Evolutionary conservation across 2,888 invertebrate species (phyloP).

Genomic region (Cosmorhoe ocellata): DNA sequence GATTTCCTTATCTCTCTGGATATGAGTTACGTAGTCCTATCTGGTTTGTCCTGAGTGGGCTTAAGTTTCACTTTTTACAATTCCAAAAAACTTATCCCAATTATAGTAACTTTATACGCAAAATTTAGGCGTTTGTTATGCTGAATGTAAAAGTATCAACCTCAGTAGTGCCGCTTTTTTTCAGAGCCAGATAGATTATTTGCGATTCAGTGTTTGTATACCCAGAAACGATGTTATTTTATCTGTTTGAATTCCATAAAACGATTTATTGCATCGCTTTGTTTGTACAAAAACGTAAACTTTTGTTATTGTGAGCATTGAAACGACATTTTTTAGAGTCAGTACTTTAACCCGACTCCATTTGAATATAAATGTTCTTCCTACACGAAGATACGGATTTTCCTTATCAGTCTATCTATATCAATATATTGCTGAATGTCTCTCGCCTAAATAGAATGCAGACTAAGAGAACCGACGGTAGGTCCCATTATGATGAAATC

Average conservation of each 20-base stretch:
- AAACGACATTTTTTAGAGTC: background rate
- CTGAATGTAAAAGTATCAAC: too few relatives aligned
- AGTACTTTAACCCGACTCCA: background rate
- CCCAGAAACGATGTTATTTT: background rate
- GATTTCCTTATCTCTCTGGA: too few relatives aligned
- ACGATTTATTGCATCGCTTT: constrained; percentile 8
- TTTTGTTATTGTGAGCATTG: background rate
- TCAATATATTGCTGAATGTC: background rate
- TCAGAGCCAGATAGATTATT: too few relatives aligned
- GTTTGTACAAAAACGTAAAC: constrained; percentile 7
- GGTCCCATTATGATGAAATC: too few relatives aligned
- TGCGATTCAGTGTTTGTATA: background rate
- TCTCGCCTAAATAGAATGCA: background rate
- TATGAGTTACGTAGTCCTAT: too few relatives aligned
- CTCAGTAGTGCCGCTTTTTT: too few relatives aligned
- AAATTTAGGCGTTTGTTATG: too few relatives aligned
- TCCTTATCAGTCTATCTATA: background rate
- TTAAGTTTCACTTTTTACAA: too few relatives aligned
- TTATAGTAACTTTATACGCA: too few relatives aligned
- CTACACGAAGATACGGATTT: background rate
- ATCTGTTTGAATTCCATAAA: constrained; percentile 6
- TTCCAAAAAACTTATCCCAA: too few relatives aligned
- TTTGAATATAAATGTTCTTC: constrained; percentile 3
- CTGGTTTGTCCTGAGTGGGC: too few relatives aligned
- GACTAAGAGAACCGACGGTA: too few relatives aligned